Evolutionary conservation across 2,113 vertebrate species (phyloP).

Genomic region (Colistium nudipinnis): DNA sequence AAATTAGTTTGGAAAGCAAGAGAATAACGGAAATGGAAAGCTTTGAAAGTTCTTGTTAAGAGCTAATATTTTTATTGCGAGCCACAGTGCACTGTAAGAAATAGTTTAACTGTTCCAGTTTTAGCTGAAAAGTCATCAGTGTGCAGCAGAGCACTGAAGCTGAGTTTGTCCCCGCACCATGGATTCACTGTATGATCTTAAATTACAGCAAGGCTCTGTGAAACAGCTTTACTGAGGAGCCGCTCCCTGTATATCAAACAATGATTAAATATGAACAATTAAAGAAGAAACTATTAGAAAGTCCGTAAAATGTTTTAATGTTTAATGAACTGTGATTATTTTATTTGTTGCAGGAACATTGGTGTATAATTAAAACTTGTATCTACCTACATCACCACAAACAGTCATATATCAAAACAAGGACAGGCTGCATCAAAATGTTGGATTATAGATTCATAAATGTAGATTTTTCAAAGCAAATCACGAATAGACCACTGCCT

Average conservation of each 20-base stretch:
- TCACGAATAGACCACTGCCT: too few relatives aligned
- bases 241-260: conserved; percentile 6
- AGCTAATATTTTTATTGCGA: background rate
- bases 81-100: background rate
- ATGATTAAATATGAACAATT: too few relatives aligned
- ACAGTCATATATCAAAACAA: background rate
- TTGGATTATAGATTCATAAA: too few relatives aligned
- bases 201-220: conserved; percentile 40
- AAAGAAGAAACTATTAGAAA: background rate
- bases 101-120: background rate
- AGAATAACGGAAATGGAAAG: background rate
- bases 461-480: too few relatives aligned
- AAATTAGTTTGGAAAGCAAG: background rate
- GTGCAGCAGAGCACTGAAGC: background rate
- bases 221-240: background rate
- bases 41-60: background rate
- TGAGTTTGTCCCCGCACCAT: background rate
- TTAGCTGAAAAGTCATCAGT: background rate
- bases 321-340: too few relatives aligned
- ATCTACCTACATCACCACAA: too few relatives aligned
- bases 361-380: background rate
- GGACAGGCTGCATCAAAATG: background rate
- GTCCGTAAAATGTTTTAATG: background rate
- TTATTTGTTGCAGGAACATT: background rate
- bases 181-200: conserved; percentile 17